Evolutionary conservation across 2,888 invertebrate species (phyloP).

Genomic region (Dryobota labecula): DNA sequence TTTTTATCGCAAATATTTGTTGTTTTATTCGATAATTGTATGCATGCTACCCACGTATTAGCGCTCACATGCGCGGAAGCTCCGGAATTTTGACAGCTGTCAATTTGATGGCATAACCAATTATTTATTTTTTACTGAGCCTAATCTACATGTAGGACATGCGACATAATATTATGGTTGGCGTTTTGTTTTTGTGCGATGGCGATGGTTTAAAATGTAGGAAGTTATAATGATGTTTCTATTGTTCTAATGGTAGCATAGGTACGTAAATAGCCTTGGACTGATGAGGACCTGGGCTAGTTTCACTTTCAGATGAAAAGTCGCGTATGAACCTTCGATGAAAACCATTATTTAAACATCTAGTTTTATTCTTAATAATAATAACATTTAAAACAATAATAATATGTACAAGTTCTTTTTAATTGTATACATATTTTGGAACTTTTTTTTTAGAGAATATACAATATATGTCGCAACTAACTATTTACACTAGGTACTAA

Average conservation of each 20-base stretch:
- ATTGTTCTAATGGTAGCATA: constrained; percentile 10
- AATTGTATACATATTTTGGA: too few relatives aligned
- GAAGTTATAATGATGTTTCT: neutral
- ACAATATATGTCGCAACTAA: too few relatives aligned
- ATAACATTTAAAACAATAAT: too few relatives aligned
- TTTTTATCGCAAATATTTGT: constrained; percentile 71
- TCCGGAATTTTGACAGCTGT: constrained; percentile 35
- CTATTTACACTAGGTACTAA: too few relatives aligned
- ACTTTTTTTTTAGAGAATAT: too few relatives aligned
- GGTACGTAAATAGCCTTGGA: too few relatives aligned
- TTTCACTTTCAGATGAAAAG: too few relatives aligned
- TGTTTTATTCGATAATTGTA: constrained; percentile 66
- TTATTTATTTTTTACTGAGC: constrained; percentile 25
- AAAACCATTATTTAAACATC: too few relatives aligned
- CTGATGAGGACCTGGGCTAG: too few relatives aligned
- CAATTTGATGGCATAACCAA: constrained; percentile 30
- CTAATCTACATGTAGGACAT: constrained; percentile 25
- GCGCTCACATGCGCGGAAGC: constrained; percentile 16
- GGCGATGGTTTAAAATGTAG: neutral
- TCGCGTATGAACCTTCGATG: too few relatives aligned
- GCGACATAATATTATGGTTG: constrained; percentile 8
- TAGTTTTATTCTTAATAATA: too few relatives aligned
- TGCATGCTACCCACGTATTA: constrained; percentile 39
- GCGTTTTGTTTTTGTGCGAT: constrained; percentile 18
- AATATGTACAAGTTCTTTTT: too few relatives aligned